These are phyloP conservation scores for Tangara arthus DNA, from an alignment of 2,797 vertebrate species.

Conservation along the genomic window DNA sequence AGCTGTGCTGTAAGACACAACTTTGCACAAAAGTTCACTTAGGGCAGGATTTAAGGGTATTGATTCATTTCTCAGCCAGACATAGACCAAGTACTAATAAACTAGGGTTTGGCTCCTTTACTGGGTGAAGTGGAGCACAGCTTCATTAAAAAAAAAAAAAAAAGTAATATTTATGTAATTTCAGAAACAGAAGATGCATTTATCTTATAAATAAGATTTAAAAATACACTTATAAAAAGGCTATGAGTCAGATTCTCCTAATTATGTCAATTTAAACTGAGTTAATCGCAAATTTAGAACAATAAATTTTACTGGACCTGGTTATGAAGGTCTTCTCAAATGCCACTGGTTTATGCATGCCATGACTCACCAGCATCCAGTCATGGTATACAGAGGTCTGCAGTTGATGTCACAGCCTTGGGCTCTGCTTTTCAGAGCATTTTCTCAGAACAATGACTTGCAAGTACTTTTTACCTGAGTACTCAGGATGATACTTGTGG, in stretches of 20 bases:
- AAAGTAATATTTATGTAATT: background rate
- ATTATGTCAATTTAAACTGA: background rate
- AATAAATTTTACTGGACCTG: background rate
- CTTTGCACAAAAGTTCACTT: background rate
- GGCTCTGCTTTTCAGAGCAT: background rate
- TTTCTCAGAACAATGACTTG: conserved; percentile 16
- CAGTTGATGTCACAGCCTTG: background rate
- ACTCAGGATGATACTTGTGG: background rate
- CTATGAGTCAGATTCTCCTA: background rate
- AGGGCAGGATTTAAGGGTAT: background rate
- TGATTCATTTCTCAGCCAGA: background rate
- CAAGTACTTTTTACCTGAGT: conserved; percentile 18
- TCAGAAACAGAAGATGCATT: background rate
- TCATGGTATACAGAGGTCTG: background rate
- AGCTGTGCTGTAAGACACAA: background rate
- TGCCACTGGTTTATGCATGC: background rate
- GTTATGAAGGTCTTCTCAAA: background rate
- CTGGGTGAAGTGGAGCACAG: background rate
- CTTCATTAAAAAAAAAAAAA: background rate
- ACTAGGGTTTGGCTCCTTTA: background rate
- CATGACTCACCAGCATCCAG: background rate
- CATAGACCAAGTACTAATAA: background rate
- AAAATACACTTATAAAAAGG: background rate
- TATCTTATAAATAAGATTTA: background rate
- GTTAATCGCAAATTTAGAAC: background rate